These are phyloP conservation scores for Bubalus kerabau DNA, from an alignment of 2,113 vertebrate genomes.

Conservation along the genomic window DNA sequence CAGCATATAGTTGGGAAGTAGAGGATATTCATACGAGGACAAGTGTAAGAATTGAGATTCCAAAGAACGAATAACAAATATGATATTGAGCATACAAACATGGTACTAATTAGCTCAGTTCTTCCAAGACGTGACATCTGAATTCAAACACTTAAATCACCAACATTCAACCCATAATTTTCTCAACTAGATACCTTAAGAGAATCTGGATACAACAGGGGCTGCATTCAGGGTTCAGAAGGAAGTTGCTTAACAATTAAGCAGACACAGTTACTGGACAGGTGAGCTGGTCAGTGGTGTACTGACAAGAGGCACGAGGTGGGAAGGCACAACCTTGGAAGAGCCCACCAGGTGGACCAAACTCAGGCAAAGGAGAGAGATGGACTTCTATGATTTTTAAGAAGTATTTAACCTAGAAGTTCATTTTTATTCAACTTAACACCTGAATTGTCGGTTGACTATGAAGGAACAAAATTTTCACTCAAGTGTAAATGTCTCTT, in stretches of 20 bases:
- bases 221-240: background rate
- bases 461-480: background rate
- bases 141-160: background rate
- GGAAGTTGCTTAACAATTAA: background rate
- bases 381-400: background rate
- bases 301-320: too few relatives aligned
- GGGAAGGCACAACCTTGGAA: background rate
- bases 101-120: background rate
- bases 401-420: background rate
- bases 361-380: background rate
- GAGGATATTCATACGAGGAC: background rate
- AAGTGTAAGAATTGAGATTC: background rate
- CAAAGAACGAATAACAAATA: background rate
- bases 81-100: background rate
- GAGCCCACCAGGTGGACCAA: background rate
- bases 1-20: background rate
- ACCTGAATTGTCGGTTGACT: background rate
- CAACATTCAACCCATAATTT: background rate
- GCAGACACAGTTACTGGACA: background rate
- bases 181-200: background rate
- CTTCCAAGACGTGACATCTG: background rate
- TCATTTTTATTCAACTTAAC: background rate
- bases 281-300: background rate
- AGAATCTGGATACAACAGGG: background rate
- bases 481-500: background rate